These are phyloP conservation scores for Adrianichthys oophorus DNA, from an alignment of 2,797 vertebrate species.

Conservation along the genomic window DNA sequence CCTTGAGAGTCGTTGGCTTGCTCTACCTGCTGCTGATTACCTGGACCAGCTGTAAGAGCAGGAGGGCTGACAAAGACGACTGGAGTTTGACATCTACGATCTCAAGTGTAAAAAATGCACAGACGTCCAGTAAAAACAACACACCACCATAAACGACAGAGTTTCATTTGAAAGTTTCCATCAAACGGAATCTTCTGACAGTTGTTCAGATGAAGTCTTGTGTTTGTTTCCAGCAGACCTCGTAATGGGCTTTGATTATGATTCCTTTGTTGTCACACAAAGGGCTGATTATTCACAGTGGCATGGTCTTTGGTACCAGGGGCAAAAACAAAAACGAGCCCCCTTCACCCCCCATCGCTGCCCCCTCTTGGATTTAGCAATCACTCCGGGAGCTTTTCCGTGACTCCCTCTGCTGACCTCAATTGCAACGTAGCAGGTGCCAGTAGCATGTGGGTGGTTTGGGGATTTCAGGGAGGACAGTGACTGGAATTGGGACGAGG, in stretches of 20 bases:
- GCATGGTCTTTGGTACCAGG: slow-evolving; percentile 61
- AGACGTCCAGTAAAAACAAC: slow-evolving; percentile 7
- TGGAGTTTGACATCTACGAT: neutral
- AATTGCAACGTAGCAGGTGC: slow-evolving; percentile 68
- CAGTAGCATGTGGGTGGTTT: slow-evolving; percentile 64
- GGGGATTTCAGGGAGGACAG: slow-evolving; percentile 23
- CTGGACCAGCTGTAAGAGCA: no score
- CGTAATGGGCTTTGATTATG: slow-evolving; percentile 68
- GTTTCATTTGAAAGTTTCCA: slow-evolving; percentile 37
- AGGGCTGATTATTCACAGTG: slow-evolving; percentile 58
- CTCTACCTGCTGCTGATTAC: no score
- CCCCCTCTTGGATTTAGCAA: slow-evolving; percentile 50
- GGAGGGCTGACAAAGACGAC: no score
- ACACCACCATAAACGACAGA: slow-evolving; percentile 12
- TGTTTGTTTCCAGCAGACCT: slow-evolving; percentile 62
- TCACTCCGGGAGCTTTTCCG: slow-evolving; percentile 46
- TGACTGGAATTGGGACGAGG: slow-evolving; percentile 27
- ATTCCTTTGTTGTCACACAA: slow-evolving; percentile 63
- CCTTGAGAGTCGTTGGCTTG: no score
- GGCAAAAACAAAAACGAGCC: slow-evolving; percentile 23
- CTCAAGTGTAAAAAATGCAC: neutral
- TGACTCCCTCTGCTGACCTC: slow-evolving; percentile 71
- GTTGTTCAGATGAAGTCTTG: slow-evolving; percentile 54
- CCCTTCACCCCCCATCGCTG: slow-evolving; percentile 6
- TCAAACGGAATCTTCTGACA: slow-evolving; percentile 43